A percentile compares a stretch with the other conserved stretches of the same genome.
Conservation (phyloP, 2,797 vertebrate genomes). For the Centroberyx gerrardi region DNA sequence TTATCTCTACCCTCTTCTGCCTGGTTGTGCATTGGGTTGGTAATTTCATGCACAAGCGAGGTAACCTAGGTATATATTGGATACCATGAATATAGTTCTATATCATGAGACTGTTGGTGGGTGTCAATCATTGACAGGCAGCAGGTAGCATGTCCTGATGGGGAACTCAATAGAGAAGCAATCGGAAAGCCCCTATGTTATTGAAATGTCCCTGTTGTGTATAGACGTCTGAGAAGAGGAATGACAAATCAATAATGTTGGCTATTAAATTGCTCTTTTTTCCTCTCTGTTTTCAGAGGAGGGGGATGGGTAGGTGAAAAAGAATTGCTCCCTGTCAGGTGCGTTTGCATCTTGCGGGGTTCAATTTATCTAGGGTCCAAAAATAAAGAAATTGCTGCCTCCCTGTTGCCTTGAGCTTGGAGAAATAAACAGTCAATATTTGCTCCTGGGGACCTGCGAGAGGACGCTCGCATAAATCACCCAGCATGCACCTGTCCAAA, state of each 20-base stretch:
- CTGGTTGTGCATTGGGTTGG: background rate
- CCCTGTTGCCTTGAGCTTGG: conserved; percentile 83
- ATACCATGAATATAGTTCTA: background rate
- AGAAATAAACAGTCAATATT: conserved; percentile 89
- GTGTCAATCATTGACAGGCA: conserved; percentile 54
- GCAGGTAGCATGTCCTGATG: conserved; percentile 47
- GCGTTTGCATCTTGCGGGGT: conserved; percentile 84
- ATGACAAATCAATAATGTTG: conserved; percentile 83
- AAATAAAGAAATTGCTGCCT: conserved; percentile 86
- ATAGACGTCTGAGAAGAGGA: conserved; percentile 68
- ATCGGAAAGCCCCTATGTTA: conserved; percentile 60
- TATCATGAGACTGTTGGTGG: conserved; percentile 20
- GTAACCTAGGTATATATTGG: background rate
- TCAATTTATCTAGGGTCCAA: conserved; percentile 84
- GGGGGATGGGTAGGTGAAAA: conserved; percentile 36
- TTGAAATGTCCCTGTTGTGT: conserved; percentile 77
- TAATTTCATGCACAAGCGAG: conserved; percentile 4
- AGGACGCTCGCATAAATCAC: conserved; percentile 86
- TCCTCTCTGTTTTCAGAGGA: conserved; percentile 46
- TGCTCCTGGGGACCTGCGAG: conserved; percentile 82
- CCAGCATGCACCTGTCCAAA: conserved; percentile 87
- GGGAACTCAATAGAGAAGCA: conserved; percentile 38
- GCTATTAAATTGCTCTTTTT: conserved; percentile 70
- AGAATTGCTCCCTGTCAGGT: conserved; percentile 77
- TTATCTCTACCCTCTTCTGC: background rate